phyloP scores from a whole-genome alignment of 2,888 invertebrate genomes.

The Flexamia atlantica region DNA sequence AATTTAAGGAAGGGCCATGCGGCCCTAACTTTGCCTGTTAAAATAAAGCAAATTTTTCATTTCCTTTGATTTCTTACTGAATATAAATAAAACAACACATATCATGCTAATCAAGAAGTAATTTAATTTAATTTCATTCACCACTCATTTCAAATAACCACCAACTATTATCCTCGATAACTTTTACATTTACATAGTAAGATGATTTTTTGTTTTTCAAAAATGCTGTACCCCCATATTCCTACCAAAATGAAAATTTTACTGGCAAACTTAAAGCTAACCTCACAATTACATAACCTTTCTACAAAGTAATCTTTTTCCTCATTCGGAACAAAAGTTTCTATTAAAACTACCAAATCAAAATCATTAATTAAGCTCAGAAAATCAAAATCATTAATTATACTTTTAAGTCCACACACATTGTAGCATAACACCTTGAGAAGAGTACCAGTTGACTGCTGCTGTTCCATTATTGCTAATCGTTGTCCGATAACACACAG shows the following conservation, averaged over 20 bases:
- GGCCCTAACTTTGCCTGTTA: no score
- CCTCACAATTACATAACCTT: slow-evolving; percentile 4
- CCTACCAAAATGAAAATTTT: neutral
- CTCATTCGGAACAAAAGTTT: neutral
- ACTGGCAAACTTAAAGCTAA: neutral
- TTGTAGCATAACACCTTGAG: neutral
- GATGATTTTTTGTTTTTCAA: neutral
- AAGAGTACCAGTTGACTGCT: neutral
- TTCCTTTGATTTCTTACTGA: no score
- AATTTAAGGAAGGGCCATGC: no score
- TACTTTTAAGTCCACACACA: slow-evolving; percentile 32
- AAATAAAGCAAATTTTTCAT: no score
- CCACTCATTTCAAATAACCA: no score
- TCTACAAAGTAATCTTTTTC: neutral
- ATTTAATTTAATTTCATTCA: no score
- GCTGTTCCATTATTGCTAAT: neutral
- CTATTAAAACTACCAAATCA: slow-evolving; percentile 28
- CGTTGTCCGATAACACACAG: no score
- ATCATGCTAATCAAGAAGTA: no score
- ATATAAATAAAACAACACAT: no score
- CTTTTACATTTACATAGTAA: neutral
- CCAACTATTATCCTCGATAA: no score
- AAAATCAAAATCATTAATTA: slow-evolving; percentile 6
- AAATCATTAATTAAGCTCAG: neutral
- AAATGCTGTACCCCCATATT: neutral